phyloP scores from a whole-genome alignment of 2,888 invertebrate species.

The Limenitis camilla region DNA sequence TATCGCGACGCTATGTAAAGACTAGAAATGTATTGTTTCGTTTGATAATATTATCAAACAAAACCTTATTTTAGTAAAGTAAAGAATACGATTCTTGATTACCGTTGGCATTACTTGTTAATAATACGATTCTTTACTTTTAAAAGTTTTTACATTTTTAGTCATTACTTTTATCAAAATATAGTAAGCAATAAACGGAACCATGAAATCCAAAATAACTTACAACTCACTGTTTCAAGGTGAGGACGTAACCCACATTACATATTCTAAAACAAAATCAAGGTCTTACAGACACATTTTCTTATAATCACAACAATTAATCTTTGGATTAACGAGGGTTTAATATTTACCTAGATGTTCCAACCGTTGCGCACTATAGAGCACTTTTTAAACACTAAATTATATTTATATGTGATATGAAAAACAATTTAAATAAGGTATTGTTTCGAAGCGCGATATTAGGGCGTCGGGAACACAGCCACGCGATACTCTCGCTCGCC shows the following conservation, averaged over 20 bases:
- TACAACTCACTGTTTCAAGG: constrained; percentile 60
- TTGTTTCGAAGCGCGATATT: constrained; percentile 3
- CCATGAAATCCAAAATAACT: constrained; percentile 46
- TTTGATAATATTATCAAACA: too few relatives aligned
- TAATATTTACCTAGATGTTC: constrained; percentile 14
- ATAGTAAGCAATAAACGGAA: constrained; percentile 8
- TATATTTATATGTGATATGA: not conserved
- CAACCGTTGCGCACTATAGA: constrained; percentile 9
- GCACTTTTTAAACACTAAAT: constrained; percentile 3
- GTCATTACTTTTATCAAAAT: not conserved
- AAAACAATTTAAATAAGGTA: constrained; percentile 7
- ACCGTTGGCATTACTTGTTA: too few relatives aligned
- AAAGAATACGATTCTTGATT: too few relatives aligned
- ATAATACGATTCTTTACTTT: not conserved
- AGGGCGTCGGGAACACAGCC: constrained; percentile 13
- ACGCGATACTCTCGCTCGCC: constrained; percentile 29
- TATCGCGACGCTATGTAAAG: too few relatives aligned
- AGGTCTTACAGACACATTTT: constrained; percentile 39
- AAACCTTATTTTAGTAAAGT: too few relatives aligned
- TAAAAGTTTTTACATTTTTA: not conserved
- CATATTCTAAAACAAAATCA: constrained; percentile 59
- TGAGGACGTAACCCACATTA: constrained; percentile 63
- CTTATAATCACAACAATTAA: constrained; percentile 19
- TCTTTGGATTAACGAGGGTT: not conserved
- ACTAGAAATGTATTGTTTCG: too few relatives aligned